A percentile compares a stretch with the other conserved stretches of the same genome.
phyloP scores from a whole-genome alignment of 2,797 vertebrate species.

The Amblyraja radiata region DNA sequence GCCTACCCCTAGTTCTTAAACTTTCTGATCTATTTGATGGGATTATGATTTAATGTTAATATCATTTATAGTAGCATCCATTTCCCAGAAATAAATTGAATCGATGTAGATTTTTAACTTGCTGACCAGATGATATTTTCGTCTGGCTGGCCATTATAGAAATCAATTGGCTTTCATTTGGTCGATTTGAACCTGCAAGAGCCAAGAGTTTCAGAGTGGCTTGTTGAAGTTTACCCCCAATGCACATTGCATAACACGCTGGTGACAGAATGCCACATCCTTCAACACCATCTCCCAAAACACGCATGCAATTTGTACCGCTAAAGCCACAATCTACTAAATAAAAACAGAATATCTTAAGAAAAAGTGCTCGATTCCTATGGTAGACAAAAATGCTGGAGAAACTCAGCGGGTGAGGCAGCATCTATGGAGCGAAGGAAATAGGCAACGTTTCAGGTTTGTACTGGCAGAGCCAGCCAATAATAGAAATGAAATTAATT shows the following conservation, averaged over 20 bases:
- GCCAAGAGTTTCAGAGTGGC: not conserved
- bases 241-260: not conserved
- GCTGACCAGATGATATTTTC: not conserved
- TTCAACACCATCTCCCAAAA: not conserved
- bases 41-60: not conserved
- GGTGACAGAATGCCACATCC: not conserved
- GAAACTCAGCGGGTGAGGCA: too few species aligned
- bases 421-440: too few species aligned
- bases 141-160: not conserved
- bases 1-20: not conserved
- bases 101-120: not conserved
- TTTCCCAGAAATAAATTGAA: not conserved
- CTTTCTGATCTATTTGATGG: not conserved
- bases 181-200: not conserved
- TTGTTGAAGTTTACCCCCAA: not conserved
- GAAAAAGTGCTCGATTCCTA: not conserved
- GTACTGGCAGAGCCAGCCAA: too few species aligned
- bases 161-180: not conserved
- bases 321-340: not conserved
- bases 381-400: not conserved
- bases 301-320: too few species aligned
- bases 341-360: not conserved
- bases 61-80: not conserved
- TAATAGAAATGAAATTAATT: too few species aligned
- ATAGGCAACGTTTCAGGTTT: too few species aligned